Conservation (phyloP, 2,113 vertebrate genomes). For the Corythornis madagascariensis region DNA sequence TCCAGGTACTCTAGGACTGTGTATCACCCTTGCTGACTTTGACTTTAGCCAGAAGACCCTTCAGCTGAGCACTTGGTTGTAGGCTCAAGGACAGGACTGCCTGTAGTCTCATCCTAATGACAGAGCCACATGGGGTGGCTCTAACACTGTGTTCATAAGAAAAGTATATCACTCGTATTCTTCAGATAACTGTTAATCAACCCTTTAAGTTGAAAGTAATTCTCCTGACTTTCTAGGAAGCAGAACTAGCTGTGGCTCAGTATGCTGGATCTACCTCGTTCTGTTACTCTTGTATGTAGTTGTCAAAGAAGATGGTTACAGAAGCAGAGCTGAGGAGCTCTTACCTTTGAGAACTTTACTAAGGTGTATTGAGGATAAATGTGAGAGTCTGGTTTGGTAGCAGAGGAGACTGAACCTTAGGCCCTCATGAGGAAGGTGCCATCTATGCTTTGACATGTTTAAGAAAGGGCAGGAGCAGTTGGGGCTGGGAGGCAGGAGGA, state of each 20-base stretch:
- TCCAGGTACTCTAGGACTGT: background rate
- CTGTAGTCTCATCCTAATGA: background rate
- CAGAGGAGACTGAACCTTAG: background rate
- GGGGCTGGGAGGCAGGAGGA: background rate
- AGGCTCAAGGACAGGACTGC: background rate
- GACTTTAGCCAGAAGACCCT: background rate
- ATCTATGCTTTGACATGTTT: background rate
- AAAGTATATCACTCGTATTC: background rate
- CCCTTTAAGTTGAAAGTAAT: background rate
- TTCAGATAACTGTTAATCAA: background rate
- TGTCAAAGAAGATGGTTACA: background rate
- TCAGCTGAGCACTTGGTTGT: accelerated
- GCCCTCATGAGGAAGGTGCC: background rate
- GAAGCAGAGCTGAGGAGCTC: background rate
- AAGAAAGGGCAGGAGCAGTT: background rate
- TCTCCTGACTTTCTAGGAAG: background rate
- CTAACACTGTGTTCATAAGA: background rate
- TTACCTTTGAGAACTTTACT: background rate
- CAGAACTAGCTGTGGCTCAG: accelerated
- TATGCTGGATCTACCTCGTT: background rate
- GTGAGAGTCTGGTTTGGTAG: background rate
- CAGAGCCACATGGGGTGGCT: background rate
- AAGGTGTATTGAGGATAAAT: background rate
- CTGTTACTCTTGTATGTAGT: background rate
- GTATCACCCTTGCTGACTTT: background rate